Evolutionary conservation across 2,113 vertebrate species (phyloP).

Genomic region (Dromiciops gliroides): DNA sequence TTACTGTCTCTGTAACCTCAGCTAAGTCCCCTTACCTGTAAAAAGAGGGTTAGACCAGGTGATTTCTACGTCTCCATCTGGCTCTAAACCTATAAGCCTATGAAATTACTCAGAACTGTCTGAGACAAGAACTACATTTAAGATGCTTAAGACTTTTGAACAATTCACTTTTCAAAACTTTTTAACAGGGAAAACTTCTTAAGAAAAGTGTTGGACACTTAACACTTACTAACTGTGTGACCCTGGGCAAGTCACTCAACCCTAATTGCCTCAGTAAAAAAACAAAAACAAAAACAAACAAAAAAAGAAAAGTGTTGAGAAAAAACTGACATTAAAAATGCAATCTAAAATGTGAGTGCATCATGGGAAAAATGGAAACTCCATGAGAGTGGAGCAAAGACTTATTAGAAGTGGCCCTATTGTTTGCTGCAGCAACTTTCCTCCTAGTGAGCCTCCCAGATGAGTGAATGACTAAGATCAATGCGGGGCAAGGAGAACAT

Average conservation of each 20-base stretch:
- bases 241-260: too few species aligned
- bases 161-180: constrained; percentile 8
- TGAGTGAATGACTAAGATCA: constrained; percentile 55
- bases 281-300: too few species aligned
- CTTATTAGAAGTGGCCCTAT: too few species aligned
- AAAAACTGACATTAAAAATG: constrained; percentile 20
- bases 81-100: background rate
- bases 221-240: too few species aligned
- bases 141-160: constrained; percentile 17
- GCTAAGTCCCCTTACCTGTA: background rate
- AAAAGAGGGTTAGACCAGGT: background rate
- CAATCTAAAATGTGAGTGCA: constrained; percentile 16
- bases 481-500: constrained; percentile 11
- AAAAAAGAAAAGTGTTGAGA: constrained; percentile 2
- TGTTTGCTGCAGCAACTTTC: background rate
- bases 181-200: constrained; percentile 25
- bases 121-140: constrained; percentile 21
- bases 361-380: constrained; percentile 6
- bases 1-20: background rate
- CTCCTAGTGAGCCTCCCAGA: background rate
- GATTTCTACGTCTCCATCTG: background rate
- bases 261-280: too few species aligned
- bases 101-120: background rate
- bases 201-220: too few species aligned
- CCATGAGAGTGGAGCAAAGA: too few species aligned